A percentile compares a stretch with the other conserved stretches of the same genome.
phyloP scores from a whole-genome alignment of 2,888 invertebrate species.

The Geophilus truncorum region DNA sequence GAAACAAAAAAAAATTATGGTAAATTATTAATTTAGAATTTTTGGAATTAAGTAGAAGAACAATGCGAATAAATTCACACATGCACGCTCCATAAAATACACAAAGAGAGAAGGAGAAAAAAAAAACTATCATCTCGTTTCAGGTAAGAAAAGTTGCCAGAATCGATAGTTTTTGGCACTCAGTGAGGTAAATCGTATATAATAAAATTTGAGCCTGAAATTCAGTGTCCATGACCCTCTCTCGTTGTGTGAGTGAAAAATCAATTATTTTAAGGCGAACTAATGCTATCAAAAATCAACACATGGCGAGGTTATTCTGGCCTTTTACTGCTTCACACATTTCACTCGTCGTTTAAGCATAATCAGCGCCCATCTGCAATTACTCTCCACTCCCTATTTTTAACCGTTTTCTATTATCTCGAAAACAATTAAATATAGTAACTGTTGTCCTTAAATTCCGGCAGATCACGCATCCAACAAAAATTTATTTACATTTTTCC shows the following conservation, averaged over 20 bases:
- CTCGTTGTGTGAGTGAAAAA: neutral
- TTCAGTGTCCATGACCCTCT: neutral
- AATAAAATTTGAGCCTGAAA: neutral
- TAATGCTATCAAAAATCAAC: neutral
- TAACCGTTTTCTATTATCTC: no score
- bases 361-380: neutral
- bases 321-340: neutral
- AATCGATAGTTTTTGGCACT: neutral
- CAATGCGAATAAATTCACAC: no score
- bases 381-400: no score
- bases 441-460: no score
- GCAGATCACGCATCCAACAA: no score
- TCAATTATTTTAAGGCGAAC: neutral
- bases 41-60: no score
- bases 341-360: neutral
- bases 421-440: no score
- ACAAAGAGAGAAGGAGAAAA: no score
- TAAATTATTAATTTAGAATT: no score
- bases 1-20: no score
- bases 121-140: neutral
- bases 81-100: neutral
- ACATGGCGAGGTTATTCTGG: neutral
- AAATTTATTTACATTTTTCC: no score
- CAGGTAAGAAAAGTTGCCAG: neutral
- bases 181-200: neutral